These are phyloP conservation scores for Hylia prasina DNA, from an alignment of 2,113 vertebrate genomes.

Conservation along the genomic window DNA sequence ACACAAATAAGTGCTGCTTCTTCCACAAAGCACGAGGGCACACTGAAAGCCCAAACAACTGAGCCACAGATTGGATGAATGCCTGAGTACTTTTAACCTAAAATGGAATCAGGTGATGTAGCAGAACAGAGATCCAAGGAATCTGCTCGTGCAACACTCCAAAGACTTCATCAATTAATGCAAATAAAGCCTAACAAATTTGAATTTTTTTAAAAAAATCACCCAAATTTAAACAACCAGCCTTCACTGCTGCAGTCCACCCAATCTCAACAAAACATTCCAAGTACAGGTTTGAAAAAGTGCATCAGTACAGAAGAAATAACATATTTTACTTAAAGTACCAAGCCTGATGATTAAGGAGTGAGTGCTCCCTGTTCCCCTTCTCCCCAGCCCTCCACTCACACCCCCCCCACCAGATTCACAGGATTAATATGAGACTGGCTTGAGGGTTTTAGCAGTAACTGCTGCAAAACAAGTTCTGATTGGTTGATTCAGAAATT, in stretches of 20 bases:
- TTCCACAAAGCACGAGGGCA: neutral
- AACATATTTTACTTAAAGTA: slow-evolving; percentile 6
- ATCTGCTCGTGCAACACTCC: neutral
- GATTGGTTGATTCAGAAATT: slow-evolving; percentile 75
- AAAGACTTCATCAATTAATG: neutral
- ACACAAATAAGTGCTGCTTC: neutral
- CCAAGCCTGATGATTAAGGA: neutral
- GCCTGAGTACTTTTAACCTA: neutral
- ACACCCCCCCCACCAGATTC: neutral
- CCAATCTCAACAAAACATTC: neutral
- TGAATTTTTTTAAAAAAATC: neutral
- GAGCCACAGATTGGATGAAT: neutral
- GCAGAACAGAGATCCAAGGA: neutral
- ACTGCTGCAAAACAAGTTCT: slow-evolving; percentile 56
- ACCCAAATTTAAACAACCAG: neutral
- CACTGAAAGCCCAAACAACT: neutral
- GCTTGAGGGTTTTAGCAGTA: slow-evolving; percentile 48
- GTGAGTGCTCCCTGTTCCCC: neutral
- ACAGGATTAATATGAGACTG: slow-evolving; percentile 32
- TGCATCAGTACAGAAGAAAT: neutral
- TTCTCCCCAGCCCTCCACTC: neutral
- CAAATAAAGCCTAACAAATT: neutral
- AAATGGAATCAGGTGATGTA: neutral
- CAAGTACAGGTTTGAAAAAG: slow-evolving; percentile 22
- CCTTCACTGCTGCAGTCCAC: neutral